These are phyloP conservation scores for Eucera pruinosa DNA, from an alignment of 2,888 invertebrate genomes.

Conservation along the genomic window DNA sequence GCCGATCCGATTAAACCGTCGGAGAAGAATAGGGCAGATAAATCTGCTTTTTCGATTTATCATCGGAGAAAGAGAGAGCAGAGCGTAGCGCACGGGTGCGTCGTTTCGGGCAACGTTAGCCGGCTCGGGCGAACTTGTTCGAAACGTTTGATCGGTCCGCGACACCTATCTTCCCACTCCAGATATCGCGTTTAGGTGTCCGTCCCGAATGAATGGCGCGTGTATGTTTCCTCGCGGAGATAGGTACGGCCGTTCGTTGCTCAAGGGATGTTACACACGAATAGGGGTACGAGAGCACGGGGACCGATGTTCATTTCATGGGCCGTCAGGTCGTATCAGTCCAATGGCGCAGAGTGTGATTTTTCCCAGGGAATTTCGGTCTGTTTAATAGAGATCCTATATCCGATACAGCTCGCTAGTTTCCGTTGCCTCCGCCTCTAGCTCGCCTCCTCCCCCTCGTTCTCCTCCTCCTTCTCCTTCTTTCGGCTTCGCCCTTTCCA, in stretches of 20 bases:
- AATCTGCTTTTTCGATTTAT: constrained; percentile 50
- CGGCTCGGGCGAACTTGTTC: constrained; percentile 33
- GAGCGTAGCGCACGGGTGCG: too few relatives aligned
- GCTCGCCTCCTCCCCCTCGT: not conserved
- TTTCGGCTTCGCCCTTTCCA: constrained; percentile 4
- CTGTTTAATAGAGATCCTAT: constrained; percentile 80
- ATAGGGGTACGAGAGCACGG: constrained; percentile 60
- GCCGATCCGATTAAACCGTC: not conserved
- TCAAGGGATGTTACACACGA: constrained; percentile 47
- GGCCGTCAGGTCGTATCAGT: constrained; percentile 82
- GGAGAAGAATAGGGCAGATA: constrained; percentile 35
- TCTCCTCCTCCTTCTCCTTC: constrained; percentile 6
- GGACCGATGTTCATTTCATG: constrained; percentile 83
- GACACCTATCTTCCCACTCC: constrained; percentile 31
- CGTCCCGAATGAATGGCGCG: constrained; percentile 51
- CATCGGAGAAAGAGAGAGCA: too few relatives aligned
- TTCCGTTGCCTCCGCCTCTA: constrained; percentile 39
- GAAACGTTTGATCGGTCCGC: constrained; percentile 35
- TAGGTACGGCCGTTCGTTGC: constrained; percentile 49
- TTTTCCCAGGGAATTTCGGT: constrained; percentile 80
- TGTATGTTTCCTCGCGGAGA: constrained; percentile 49
- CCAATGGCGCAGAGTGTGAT: constrained; percentile 78
- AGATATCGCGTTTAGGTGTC: constrained; percentile 55
- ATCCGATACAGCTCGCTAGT: constrained; percentile 64
- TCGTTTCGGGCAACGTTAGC: too few relatives aligned